Conservation (phyloP, 2,888 invertebrate species). For the Clitarchus hookeri region DNA sequence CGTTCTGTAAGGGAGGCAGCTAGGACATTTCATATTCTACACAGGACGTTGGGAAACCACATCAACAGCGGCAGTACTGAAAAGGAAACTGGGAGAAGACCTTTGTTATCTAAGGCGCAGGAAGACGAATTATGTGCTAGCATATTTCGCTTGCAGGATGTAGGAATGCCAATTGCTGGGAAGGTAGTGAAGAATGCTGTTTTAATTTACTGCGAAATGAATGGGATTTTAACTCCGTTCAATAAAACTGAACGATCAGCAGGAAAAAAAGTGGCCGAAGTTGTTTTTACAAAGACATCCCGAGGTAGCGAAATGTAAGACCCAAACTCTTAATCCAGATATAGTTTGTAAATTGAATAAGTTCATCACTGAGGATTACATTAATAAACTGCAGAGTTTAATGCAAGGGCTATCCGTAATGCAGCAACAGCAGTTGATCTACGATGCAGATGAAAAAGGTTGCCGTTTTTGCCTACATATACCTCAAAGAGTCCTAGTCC, state of each 20-base stretch:
- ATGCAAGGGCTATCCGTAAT: neutral
- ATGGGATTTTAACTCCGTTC: neutral
- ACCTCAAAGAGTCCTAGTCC: neutral
- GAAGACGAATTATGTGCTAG: neutral
- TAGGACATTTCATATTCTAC: neutral
- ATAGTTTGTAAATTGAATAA: neutral
- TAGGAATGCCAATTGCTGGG: neutral
- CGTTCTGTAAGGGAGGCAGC: slow-evolving; percentile 5
- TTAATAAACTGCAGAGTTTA: neutral
- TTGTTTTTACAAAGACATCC: neutral
- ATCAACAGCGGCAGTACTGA: slow-evolving; percentile 5
- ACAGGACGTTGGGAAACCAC: neutral
- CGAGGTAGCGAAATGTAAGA: neutral
- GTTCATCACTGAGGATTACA: neutral
- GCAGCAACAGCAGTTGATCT: neutral
- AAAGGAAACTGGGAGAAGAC: neutral
- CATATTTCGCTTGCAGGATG: neutral
- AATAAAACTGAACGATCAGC: slow-evolving; percentile 1
- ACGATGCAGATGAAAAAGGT: neutral
- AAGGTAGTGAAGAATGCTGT: neutral
- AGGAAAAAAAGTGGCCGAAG: neutral
- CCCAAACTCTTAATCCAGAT: neutral
- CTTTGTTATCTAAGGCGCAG: neutral
- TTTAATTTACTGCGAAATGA: neutral
- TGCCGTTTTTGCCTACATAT: neutral